phyloP scores from a whole-genome alignment of 2,888 invertebrate genomes.

The Cepaea hortensis region DNA sequence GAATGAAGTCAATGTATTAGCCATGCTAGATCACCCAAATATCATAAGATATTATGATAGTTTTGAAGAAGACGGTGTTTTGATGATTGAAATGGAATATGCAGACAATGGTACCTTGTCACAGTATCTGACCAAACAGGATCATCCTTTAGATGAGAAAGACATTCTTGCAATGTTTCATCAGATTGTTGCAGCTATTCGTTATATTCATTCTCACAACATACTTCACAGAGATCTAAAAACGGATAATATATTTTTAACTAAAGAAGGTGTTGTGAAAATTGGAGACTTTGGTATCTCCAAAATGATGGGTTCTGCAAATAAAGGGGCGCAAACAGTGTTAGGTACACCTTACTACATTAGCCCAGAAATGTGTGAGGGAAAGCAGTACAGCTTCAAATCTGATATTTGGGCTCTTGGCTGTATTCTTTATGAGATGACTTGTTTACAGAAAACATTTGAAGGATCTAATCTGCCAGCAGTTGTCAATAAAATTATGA shows the following conservation, averaged over 20 bases:
- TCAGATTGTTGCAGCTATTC: conserved; percentile 84
- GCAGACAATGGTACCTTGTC: conserved; percentile 83
- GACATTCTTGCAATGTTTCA: conserved; percentile 82
- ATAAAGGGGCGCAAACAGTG: conserved; percentile 82
- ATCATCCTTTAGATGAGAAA: conserved; percentile 78
- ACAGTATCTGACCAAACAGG: conserved; percentile 80
- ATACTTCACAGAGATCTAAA: conserved; percentile 83
- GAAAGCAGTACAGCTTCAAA: conserved; percentile 85
- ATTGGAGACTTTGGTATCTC: conserved; percentile 86
- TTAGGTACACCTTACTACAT: conserved; percentile 86
- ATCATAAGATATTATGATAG: conserved; percentile 86
- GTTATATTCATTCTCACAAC: conserved; percentile 84
- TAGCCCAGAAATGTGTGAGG: conserved; percentile 87
- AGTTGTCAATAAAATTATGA: conserved; percentile 85
- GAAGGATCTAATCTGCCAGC: conserved; percentile 85
- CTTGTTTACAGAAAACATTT: conserved; percentile 84
- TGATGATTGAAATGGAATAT: conserved; percentile 88
- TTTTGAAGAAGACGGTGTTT: conserved; percentile 83
- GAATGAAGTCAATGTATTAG: conserved; percentile 82
- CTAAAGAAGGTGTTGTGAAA: conserved; percentile 82
- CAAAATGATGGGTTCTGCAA: conserved; percentile 84
- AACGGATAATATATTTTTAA: conserved; percentile 85
- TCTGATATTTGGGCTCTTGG: conserved; percentile 88
- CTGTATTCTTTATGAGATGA: conserved; percentile 86
- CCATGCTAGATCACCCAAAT: conserved; percentile 84